A percentile compares a stretch with the other conserved stretches of the same genome.
Evolutionary conservation across 1,140 invertebrate genomes (phyloP).

Genomic region (Pectinophora gossypiella): DNA sequence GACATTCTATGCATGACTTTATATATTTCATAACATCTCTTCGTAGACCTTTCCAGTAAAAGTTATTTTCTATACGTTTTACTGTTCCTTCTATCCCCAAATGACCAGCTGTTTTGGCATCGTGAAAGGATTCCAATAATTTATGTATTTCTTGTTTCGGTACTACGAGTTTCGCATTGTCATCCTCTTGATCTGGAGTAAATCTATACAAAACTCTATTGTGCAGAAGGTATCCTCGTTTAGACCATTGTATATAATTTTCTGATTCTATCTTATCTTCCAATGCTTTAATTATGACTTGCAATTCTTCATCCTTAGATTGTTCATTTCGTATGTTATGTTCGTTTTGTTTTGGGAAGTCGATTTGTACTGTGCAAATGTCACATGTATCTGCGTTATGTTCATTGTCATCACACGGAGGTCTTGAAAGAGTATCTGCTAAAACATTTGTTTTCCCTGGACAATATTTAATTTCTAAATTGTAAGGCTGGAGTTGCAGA

Average conservation of each 20-base stretch:
- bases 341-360: not conserved
- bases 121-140: conserved; percentile 24
- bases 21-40: conserved; percentile 18
- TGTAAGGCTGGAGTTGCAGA: too few species aligned
- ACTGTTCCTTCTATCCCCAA: conserved; percentile 25
- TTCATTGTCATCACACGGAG: conserved; percentile 5
- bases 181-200: not conserved
- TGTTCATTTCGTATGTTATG: not conserved
- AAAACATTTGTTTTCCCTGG: conserved; percentile 21
- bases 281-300: not conserved
- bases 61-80: conserved; percentile 12
- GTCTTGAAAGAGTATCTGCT: conserved; percentile 18
- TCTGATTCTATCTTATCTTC: not conserved
- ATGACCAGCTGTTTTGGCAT: conserved; percentile 23
- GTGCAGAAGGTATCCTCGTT: conserved; percentile 16
- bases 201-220: conserved; percentile 20
- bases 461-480: conserved; percentile 19
- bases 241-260: not conserved
- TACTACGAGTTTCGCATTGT: not conserved
- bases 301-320: not conserved
- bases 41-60: conserved; percentile 27
- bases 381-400: conserved; percentile 1
- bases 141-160: not conserved
- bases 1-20: too few species aligned
- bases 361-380: conserved; percentile 7